These are phyloP conservation scores for Sarcophaga bullata DNA, from an alignment of 1,140 invertebrate genomes.

Conservation along the genomic window DNA sequence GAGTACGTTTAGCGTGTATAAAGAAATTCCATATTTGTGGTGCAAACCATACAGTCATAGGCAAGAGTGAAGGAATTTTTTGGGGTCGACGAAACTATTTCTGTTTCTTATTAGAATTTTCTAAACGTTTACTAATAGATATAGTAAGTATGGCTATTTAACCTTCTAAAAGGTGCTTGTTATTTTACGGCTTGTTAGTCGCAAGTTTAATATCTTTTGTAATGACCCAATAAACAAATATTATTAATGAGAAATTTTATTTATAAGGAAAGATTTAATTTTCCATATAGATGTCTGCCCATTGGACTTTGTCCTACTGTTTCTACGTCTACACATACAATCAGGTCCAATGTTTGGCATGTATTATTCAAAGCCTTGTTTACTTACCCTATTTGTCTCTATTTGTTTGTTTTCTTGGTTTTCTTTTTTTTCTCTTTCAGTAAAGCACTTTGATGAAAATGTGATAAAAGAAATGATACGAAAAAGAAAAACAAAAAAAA, in stretches of 20 bases:
- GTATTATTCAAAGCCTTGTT: slow-evolving; percentile 4
- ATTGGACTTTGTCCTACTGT: not conserved
- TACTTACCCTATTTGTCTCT: not conserved
- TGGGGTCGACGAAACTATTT: too few relatives aligned
- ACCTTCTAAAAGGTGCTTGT: too few relatives aligned
- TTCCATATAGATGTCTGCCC: not conserved
- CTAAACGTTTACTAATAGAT: too few relatives aligned
- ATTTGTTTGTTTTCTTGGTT: not conserved
- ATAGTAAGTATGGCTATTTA: too few relatives aligned
- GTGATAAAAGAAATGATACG: not conserved
- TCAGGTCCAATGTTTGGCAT: not conserved
- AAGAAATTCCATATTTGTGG: too few relatives aligned
- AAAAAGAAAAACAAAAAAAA: not conserved
- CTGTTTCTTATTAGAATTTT: too few relatives aligned
- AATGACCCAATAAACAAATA: not conserved
- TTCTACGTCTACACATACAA: not conserved
- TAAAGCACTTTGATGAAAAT: slow-evolving; percentile 29
- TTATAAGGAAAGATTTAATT: not conserved
- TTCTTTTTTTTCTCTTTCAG: not conserved
- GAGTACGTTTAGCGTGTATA: too few relatives aligned
- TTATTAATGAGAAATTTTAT: not conserved
- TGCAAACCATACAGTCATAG: too few relatives aligned
- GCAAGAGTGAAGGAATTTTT: too few relatives aligned
- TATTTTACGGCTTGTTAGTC: not conserved
- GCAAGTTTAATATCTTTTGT: not conserved